Evolutionary conservation across 1,140 invertebrate genomes (phyloP), one percentile per base, ranked within the genome.

Genomic region (Lanistes nyassanus): DNA sequence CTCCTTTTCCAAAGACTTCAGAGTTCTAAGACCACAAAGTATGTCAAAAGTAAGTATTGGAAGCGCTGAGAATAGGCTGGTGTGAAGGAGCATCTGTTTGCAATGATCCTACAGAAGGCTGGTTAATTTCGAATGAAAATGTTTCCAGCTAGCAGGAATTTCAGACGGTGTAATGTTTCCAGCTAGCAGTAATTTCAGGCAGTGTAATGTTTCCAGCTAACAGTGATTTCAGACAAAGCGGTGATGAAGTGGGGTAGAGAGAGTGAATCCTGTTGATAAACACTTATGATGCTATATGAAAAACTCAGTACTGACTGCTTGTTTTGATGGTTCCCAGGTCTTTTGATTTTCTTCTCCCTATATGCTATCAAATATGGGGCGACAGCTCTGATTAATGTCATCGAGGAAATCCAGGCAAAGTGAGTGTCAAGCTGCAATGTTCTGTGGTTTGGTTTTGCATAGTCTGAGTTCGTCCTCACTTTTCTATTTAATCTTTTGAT

Each of bases 1-100:
- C 86, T 99, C 65, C 90, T 99, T 7, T 99, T 99, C 88, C 95
- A 97, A 91, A 91, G 97, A 77, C 90, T 99, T 53, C 94, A 95
- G 6, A 95, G 94, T 0, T 96, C 95, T 0, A 99, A 98, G 90
- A 99, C 97, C 0, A 95, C 95, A 0, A 98, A 99, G 90, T 98
- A 94, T 88, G 92, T 98, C 2, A 94, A 94, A 86, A 93, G 94
- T 90, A 87, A 88, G 83, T 79, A 36, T 34, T 62, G 29, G 21
- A 26, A 29, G n/a, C 58, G 23, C 11, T 23, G 11, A 60, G 42
- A 47, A 6, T 47, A 9, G 1, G 42, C 9, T 47, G 1, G 11
- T 60, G n/a, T 26, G 31, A 60, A 16, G 23, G n/a, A 0, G 31
- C 23, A 3, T 34, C 23, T 60, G 23, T 60, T 29, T 31, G 2